phyloP scores from a whole-genome alignment of 2,113 vertebrate genomes.

The Pithys albifrons region DNA sequence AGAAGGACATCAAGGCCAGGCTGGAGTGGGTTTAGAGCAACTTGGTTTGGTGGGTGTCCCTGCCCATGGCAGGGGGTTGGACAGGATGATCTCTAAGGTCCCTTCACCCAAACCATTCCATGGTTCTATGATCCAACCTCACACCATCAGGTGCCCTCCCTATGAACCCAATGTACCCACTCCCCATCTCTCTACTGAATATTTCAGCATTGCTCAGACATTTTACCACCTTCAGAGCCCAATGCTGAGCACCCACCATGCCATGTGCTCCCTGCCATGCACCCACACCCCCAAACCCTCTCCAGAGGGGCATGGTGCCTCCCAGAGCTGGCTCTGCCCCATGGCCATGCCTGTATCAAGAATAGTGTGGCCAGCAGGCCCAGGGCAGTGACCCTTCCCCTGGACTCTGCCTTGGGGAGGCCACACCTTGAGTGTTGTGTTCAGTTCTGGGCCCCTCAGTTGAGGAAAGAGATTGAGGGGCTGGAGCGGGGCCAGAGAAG shows the following conservation, averaged over 20 bases:
- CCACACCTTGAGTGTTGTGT: too few relatives aligned
- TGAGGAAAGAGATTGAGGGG: too few relatives aligned
- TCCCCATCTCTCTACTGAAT: neutral
- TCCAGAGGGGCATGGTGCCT: neutral
- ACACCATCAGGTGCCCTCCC: rapidly evolving
- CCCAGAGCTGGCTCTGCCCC: neutral
- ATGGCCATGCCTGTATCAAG: rapidly evolving
- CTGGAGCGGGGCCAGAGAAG: too few relatives aligned
- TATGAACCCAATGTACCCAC: neutral
- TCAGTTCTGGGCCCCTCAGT: too few relatives aligned
- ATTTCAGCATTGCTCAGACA: neutral
- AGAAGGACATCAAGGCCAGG: neutral
- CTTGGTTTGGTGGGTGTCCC: too few relatives aligned
- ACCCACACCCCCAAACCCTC: neutral
- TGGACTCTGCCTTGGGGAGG: too few relatives aligned
- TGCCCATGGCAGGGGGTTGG: neutral
- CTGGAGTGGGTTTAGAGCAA: neutral
- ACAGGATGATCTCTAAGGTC: neutral
- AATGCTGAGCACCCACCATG: neutral
- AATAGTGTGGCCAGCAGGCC: too few relatives aligned
- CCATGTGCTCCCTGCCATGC: rapidly evolving
- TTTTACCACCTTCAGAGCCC: neutral
- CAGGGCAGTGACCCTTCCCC: too few relatives aligned
- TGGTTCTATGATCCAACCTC: neutral
- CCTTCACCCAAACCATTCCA: neutral